phyloP scores from a whole-genome alignment of 2,113 vertebrate species.

The Egretta garzetta region DNA sequence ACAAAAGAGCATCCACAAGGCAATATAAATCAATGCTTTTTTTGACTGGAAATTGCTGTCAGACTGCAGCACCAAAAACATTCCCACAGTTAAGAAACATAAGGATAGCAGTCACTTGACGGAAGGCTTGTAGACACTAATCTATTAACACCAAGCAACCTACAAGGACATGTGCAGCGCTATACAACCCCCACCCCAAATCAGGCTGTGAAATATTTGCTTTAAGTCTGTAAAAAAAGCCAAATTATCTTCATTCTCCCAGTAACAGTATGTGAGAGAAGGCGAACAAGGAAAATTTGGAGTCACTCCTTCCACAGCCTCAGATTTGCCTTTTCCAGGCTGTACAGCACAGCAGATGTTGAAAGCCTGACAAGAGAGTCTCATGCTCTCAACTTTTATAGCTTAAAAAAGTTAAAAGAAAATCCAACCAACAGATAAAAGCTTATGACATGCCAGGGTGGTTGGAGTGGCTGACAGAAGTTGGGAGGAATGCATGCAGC shows the following conservation, averaged over 20 bases:
- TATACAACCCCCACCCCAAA: background rate
- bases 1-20: background rate
- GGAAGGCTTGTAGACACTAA: background rate
- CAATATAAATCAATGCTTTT: background rate
- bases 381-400: background rate
- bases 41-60: background rate
- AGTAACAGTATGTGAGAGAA: background rate
- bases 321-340: background rate
- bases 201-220: background rate
- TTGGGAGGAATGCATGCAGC: background rate
- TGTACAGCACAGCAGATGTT: background rate
- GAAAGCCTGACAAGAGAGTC: background rate
- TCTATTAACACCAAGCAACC: background rate
- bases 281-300: background rate
- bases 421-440: background rate
- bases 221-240: background rate
- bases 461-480: background rate
- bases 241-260: background rate
- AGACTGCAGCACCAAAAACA: background rate
- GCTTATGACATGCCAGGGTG: fast-evolving
- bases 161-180: background rate
- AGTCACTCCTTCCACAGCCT: background rate
- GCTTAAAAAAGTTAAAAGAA: background rate
- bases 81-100: background rate
- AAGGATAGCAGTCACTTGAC: background rate